A percentile compares a stretch with the other conserved stretches of the same genome.
Conservation (phyloP, 2,113 vertebrate genomes). For the Fukomys damarensis region DNA sequence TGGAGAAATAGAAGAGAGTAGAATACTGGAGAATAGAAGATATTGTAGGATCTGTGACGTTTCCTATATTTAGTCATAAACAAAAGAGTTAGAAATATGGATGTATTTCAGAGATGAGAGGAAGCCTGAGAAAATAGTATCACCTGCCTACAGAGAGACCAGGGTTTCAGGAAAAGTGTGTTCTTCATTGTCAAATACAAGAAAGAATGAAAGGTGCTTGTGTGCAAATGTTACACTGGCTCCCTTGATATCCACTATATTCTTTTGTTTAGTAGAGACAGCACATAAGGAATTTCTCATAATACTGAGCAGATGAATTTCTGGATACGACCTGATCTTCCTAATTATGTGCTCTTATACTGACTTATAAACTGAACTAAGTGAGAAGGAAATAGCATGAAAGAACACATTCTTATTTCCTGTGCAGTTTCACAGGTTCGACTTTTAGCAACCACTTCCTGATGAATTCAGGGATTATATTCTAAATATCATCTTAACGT, state of each 20-base stretch:
- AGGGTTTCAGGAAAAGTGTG: not conserved
- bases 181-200: not conserved
- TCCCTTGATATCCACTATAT: not conserved
- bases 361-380: not conserved
- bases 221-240: not conserved
- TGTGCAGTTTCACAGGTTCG: not conserved
- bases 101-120: not conserved
- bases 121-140: not conserved
- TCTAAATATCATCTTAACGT: not conserved
- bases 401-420: not conserved
- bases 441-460: not conserved
- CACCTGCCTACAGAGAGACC: not conserved
- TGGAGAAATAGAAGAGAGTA: not conserved
- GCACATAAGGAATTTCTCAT: not conserved
- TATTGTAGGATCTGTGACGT: not conserved
- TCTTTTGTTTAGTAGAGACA: not conserved
- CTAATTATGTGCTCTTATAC: not conserved
- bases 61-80: not conserved
- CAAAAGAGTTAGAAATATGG: not conserved
- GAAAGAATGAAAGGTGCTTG: not conserved
- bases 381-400: not conserved
- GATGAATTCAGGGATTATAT: not conserved
- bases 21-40: too few relatives aligned
- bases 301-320: not conserved
- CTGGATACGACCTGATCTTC: constrained; percentile 5